phyloP scores from a whole-genome alignment of 2,888 invertebrate genomes.

The Machimus rusticus region DNA sequence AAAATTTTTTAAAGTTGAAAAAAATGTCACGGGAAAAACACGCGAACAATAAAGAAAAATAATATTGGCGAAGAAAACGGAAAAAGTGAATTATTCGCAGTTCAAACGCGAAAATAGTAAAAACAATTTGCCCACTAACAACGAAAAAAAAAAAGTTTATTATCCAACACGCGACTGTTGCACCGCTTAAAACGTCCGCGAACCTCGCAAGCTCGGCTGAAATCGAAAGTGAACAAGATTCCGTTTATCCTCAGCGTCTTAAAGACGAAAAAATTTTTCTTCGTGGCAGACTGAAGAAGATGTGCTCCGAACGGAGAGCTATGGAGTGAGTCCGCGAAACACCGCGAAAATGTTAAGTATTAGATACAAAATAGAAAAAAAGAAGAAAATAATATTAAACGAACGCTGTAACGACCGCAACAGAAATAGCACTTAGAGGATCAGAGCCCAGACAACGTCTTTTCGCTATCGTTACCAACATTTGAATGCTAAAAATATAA shows the following conservation, averaged over 20 bases:
- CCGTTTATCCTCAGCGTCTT: constrained; percentile 29
- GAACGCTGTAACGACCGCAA: not conserved
- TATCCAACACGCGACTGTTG: constrained; percentile 4
- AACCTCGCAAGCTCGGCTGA: not conserved
- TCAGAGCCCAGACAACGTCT: constrained; percentile 55
- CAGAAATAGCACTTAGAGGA: constrained; percentile 8
- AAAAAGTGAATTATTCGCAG: not conserved
- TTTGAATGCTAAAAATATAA: constrained; percentile 63
- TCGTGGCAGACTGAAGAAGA: constrained; percentile 1
- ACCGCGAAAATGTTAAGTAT: not conserved
- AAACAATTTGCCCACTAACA: not conserved
- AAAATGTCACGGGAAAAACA: not conserved
- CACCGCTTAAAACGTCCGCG: constrained; percentile 15
- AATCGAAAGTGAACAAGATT: constrained; percentile 44
- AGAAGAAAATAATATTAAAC: not conserved
- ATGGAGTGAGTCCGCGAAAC: not conserved
- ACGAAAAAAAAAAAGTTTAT: not conserved
- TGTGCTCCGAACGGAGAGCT: not conserved
- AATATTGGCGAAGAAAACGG: not conserved
- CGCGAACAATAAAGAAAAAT: not conserved
- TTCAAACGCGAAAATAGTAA: not conserved
- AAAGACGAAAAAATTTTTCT: constrained; percentile 6
- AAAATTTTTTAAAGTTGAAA: not conserved
- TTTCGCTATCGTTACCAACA: constrained; percentile 63
- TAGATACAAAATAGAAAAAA: not conserved